phyloP scores from a whole-genome alignment of 2,113 vertebrate genomes.

The Pseudopodoces humilis region DNA sequence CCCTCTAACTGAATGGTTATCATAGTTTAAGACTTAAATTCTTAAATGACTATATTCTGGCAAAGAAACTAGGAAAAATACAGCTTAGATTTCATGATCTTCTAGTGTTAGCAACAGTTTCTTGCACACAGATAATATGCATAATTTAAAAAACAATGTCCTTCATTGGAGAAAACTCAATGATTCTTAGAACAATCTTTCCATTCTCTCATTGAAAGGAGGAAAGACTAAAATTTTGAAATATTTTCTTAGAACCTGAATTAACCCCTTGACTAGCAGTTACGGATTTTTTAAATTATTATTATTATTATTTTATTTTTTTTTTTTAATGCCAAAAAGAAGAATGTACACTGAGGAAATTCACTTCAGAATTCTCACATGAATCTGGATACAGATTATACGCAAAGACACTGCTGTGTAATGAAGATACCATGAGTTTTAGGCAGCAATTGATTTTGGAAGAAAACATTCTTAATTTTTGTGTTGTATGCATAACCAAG shows the following conservation, averaged over 20 bases:
- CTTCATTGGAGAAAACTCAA: neutral
- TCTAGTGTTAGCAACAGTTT: neutral
- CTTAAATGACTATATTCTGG: neutral
- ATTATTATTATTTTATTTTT: neutral
- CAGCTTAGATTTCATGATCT: neutral
- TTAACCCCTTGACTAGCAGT: neutral
- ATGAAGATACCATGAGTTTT: neutral
- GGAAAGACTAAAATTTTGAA: neutral
- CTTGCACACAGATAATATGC: neutral
- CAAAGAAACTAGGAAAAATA: neutral
- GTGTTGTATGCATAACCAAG: neutral
- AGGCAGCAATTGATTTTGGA: neutral
- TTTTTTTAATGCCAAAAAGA: no score
- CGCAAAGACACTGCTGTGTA: neutral
- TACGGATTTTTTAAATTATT: neutral
- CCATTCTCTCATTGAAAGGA: neutral
- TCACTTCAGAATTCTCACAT: neutral
- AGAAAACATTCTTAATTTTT: neutral
- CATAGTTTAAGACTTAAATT: neutral
- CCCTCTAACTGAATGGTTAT: neutral
- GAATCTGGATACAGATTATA: neutral
- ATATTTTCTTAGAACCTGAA: neutral
- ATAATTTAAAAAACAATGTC: neutral
- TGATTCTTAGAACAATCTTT: neutral
- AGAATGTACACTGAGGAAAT: neutral